Base-by-base conservation (phyloP, 2,888 invertebrate species). In the Acleris holmiana region DNA sequence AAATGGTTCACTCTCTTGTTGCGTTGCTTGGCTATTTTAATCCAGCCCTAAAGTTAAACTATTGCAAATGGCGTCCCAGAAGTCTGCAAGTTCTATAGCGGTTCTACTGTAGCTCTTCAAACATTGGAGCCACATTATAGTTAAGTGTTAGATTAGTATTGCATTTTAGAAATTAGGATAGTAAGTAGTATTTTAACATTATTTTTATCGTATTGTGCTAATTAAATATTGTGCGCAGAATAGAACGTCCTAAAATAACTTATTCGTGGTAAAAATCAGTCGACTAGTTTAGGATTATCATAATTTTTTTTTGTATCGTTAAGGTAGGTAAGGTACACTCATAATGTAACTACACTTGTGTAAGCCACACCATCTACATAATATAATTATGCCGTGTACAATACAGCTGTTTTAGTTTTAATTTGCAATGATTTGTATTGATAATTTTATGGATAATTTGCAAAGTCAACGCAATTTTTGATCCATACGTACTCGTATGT, bases 141-240 rank as follows among this genome's bases (percentile, higher is more conserved):
- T 47, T 57, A 15, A 46, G 13, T 57, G 56, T 47, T 47, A 47
- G 29, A 47, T 25, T 57, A 29, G 56, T 46, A 56, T 46, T 56
- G 56, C 47, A 46, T 47, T 57, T 46, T 13, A 21, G 7, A 6
- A n/a, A 55, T 44, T 53, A 53, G n/a, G 21, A 23, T 49, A 49
- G 47, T 47, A 6, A n/a, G 13, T 55, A 55, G 55, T 55, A 44
- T 55, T 23, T n/a, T 47, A 47, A 29, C 25, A 25, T 46, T 47
- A 5, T 10, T n/a, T 8, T 17, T 1, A 23, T 17, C 23, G n/a
- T 55, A 25, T 17, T 57, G 47, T 57, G 47, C 47, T 57, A 57
- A 57, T 47, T 56, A 18, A 47, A 44, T 44, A 44, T 47, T 57
- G 29, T 57, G 46, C 47, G 56, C 29, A 47, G 56, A 56, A 47